A percentile compares a stretch with the other conserved stretches of the same genome.
Conservation (phyloP, 2,888 invertebrate species). For the Dromius quadrimaculatus region DNA sequence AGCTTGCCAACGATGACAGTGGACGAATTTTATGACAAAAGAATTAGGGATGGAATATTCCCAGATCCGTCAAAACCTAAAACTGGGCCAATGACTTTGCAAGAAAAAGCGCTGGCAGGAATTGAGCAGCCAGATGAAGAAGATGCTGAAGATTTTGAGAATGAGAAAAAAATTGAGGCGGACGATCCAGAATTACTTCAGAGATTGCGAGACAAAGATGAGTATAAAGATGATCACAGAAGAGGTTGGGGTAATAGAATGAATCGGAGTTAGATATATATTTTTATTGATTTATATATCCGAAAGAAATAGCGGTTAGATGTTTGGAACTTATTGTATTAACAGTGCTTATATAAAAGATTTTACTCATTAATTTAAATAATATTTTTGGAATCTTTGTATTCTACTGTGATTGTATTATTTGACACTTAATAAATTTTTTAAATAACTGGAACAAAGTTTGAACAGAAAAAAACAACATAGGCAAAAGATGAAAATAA, state of each 20-base stretch:
- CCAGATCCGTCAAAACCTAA: constrained; percentile 67
- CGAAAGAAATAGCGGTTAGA: constrained; percentile 1
- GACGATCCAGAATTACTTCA: constrained; percentile 80
- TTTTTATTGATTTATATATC: constrained; percentile 20
- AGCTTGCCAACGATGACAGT: constrained; percentile 92
- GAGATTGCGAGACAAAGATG: constrained; percentile 80
- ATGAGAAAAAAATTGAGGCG: constrained; percentile 75
- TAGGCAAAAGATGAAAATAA: too few relatives aligned
- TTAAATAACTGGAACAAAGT: too few relatives aligned
- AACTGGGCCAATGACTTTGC: constrained; percentile 61
- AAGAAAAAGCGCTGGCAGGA: constrained; percentile 63
- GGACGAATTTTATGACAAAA: constrained; percentile 94
- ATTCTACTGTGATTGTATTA: too few relatives aligned
- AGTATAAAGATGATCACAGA: constrained; percentile 88
- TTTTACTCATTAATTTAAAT: too few relatives aligned
- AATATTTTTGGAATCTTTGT: too few relatives aligned
- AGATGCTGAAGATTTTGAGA: constrained; percentile 73
- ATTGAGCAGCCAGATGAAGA: constrained; percentile 65
- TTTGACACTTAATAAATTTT: too few relatives aligned
- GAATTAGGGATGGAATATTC: constrained; percentile 81
- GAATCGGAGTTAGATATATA: constrained; percentile 75
- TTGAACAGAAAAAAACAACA: too few relatives aligned
- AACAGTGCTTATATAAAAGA: too few relatives aligned
- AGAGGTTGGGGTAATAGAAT: constrained; percentile 89
- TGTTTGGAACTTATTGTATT: constrained; percentile 27